Base-by-base conservation (phyloP, 2,113 vertebrate genomes). In the Turnix velox region DNA sequence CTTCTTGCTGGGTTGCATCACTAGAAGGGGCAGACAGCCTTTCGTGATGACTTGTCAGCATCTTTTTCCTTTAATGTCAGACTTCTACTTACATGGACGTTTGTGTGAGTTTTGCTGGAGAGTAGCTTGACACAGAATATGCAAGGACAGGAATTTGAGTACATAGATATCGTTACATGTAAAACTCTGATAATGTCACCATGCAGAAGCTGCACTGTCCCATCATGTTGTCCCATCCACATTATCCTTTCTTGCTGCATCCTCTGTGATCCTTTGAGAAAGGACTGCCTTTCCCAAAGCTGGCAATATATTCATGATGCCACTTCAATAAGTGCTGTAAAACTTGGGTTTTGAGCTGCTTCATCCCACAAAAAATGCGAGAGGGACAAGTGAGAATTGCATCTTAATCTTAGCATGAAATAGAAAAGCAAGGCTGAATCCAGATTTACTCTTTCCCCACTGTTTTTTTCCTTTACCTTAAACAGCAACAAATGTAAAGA, bases 341-440 rank as follows among this genome's bases (percentile, higher is more conserved):
- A 48, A 68, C 76, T 4, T 18, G 33, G 27, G 6, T 58, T 87
- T 84, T 74, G 43, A 71, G 11, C 18, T 69, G 31, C 6, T 78
- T 82, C n/a, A 40, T 66, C 35, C 35, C 0, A 0, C n/a, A 35
- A 17, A 23, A 62, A 54, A 18, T 1, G 1, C 11, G 31, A 79
- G 13, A 51, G 17, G 17, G 30, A 77, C 4, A 43, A 63, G 39
- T 1, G 20, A 63, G 63, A 71, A 52, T 22, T 65, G 31, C 61
- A 35, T 78, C 69, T 78, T 54, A 63, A 72, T 27, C 57, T 74
- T 48, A 72, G 42, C 33, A 28, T 43, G 45, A 90, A 84, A 68
- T 8, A 65, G 65, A 84, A 86, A 75, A 68, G 11, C 0, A 5
- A 72, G 27, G 23, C 13, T 49, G 63, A 82, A 40, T 55, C 28